Evolutionary conservation across 2,113 vertebrate genomes (phyloP), one percentile per base, ranked within the genome.

Genomic region (Forbesichthys agassizii): DNA sequence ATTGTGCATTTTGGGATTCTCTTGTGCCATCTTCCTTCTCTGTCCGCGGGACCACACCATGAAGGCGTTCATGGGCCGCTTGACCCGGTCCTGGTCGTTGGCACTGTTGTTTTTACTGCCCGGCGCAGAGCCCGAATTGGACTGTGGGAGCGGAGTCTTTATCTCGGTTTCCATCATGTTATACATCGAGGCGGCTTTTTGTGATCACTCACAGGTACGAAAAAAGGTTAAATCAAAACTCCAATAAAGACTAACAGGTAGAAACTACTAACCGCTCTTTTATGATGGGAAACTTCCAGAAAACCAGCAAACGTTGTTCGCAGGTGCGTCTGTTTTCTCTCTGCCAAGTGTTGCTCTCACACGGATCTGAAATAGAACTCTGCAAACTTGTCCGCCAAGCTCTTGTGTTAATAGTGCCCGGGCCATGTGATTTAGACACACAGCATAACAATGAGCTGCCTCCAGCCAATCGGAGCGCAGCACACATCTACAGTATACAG

Each of bases 1-100:
- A 91, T 99, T 99, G 93, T 99, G 98, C 98, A 99, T 99, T 76
- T 99, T 99, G 60, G 98, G 98, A 69, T 99, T 99, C 82, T 99
- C 97, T 81, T 98, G 95, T 13, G 98, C 98, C 98, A 99, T 99
- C 90, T 99, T 99, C 77, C 97, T 90, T 71, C 98, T 90, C 89
- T 99, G 97, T 0, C 95, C 98, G 11, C 97, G 91, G 27, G 98
- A 99, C 98, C 97, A 99, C 33, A 99, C 97, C 98, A 99, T 99
- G 93, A 99, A 99, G 1, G 98, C 97, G 84, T 99, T 99, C 98
- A 99, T 99, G 81, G 98, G 98, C 1, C 96, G 88, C 86, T 99
- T 99, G 52, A 99, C 97, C 0, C 96, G 94, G 90, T 99, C 97
- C 89, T 95, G 96, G 72, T 98, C 95, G 71, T 88, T 93, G 14